Base-by-base conservation (phyloP, 2,113 vertebrate species). In the Dolichotis patagonum region DNA sequence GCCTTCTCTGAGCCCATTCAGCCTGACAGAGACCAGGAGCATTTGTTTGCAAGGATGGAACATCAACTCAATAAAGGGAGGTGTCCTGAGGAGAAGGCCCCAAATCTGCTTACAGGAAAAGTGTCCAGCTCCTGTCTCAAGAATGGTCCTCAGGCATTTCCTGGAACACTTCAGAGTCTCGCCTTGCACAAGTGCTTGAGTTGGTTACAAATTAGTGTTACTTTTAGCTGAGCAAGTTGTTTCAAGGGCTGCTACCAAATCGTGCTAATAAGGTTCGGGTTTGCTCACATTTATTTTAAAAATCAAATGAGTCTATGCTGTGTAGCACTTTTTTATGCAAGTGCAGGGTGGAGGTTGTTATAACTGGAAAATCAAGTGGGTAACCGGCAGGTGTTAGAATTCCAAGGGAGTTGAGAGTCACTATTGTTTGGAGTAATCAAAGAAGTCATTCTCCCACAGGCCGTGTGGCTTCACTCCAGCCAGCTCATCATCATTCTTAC, bases 221-320 rank as follows among this genome's bases (percentile, higher is more conserved):
- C n/a, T 88, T 90, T 89, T 83, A 92, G 43, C 56, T 52, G 91
- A 73, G 22, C 24, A 71, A 92, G 54, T 88, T 84, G 54, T 90
- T 80, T 93, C 43, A 89, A 85, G 6, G 43, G 22, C 26, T 86
- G 58, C 30, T 86, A 17, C 94, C 93, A 95, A 95, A 94, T 83
- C 49, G 63, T 82, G 41, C 85, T n/a, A 90, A 88, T 94, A 73
- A 92, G 97, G 92, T 35, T 86, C 65, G 30, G 43, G 60, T 69
- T 83, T 38, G 60, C 88, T 90, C 73, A 89, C 38, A 86, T 85
- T 88, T 38, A 78, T 92, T 49, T 20, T 38, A 85, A 96, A 95
- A 88, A 85, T 87, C 60, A 81, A 96, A 41, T 49, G 41, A 91
- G 38, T 71, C n/a, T 26, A 4, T 8, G 19, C 16, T 43, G n/a